Evolutionary conservation across 2,113 vertebrate species (phyloP), one percentile per base, ranked within the genome.

Genomic region (Tetraodon nigroviridis): DNA sequence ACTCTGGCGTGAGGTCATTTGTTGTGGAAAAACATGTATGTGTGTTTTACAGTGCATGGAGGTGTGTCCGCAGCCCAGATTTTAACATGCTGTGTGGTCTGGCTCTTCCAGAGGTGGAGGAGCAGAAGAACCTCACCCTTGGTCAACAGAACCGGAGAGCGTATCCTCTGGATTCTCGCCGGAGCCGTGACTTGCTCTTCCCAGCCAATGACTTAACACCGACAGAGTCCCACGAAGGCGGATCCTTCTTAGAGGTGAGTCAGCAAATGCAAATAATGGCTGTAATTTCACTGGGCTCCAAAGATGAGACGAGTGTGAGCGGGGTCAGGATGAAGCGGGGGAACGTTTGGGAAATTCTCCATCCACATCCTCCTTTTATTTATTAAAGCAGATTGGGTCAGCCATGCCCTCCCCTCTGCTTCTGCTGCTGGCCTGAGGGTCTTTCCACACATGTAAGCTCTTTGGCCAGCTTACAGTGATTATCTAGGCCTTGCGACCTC

Each of bases 1-100:
- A 24, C 69, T 57, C 42, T 47, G 13, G 55, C 47, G 67, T 80
- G 71, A 83, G 58, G 58, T 69, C 51, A 71, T 75, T 76, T 75
- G 58, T 83, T 73, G 73, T 68, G 73, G 66, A 71, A 75, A 69
- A 71, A 65, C 47, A 64, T 49, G 51, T 19, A 60, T 51, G 42
- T 56, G 63, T 66, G 76, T 70, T 73, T 75, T 64, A 68, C 66
- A 64, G 57, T 72, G 48, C 64, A 64, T 66, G 45, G 70, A 86
- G 89, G 86, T 85, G 89, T 90, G 89, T 88, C 89, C 24, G 44
- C 15, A 1, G 56, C 68, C 76, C 86, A 83, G 74, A 85, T 83
- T 85, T 89, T 80, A 84, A 73, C 87, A 81, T 29, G 19, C 72
- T 91, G 90, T 91, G 90, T 90, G 90, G 90, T 90, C 90, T 69